Evolutionary conservation across 2,888 invertebrate genomes (phyloP).

Genomic region (Caenorhabditis uteleia): DNA sequence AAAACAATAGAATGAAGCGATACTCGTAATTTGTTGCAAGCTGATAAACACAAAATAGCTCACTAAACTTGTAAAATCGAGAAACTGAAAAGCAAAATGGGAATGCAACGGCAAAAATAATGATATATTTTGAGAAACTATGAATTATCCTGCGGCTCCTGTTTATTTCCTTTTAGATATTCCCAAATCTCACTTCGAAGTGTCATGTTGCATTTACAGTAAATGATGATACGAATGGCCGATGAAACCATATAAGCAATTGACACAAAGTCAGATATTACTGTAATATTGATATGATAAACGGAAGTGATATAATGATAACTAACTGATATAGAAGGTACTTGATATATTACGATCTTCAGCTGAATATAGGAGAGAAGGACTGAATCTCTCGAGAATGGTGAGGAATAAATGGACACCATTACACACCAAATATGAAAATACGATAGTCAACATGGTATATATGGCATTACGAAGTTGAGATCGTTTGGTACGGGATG

Average conservation of each 20-base stretch:
- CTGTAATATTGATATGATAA: slow-evolving; percentile 12
- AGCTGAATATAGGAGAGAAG: slow-evolving; percentile 39
- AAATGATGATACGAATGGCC: slow-evolving; percentile 54
- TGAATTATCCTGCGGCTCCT: slow-evolving; percentile 8
- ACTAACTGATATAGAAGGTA: slow-evolving; percentile 48
- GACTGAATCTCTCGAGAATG: slow-evolving; percentile 42
- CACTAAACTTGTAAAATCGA: not conserved
- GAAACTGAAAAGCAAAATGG: no score
- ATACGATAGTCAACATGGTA: slow-evolving; percentile 57
- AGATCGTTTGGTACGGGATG: slow-evolving; percentile 43
- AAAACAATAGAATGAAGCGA: no score
- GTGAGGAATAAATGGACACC: slow-evolving; percentile 51
- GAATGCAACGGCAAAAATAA: no score
- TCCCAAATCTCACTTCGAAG: slow-evolving; percentile 50
- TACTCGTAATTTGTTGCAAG: no score
- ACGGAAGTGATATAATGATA: not conserved
- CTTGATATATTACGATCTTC: slow-evolving; percentile 44
- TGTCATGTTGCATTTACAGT: slow-evolving; percentile 57
- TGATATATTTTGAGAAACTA: slow-evolving; percentile 11
- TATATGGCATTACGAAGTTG: slow-evolving; percentile 57
- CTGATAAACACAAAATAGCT: slow-evolving; percentile 5
- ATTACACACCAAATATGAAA: slow-evolving; percentile 54
- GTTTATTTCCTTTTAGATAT: slow-evolving; percentile 31
- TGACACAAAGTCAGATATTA: slow-evolving; percentile 54
- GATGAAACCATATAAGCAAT: slow-evolving; percentile 56